These are phyloP conservation scores for Caerostris extrusa DNA, from an alignment of 1,140 invertebrate genomes.

Conservation along the genomic window DNA sequence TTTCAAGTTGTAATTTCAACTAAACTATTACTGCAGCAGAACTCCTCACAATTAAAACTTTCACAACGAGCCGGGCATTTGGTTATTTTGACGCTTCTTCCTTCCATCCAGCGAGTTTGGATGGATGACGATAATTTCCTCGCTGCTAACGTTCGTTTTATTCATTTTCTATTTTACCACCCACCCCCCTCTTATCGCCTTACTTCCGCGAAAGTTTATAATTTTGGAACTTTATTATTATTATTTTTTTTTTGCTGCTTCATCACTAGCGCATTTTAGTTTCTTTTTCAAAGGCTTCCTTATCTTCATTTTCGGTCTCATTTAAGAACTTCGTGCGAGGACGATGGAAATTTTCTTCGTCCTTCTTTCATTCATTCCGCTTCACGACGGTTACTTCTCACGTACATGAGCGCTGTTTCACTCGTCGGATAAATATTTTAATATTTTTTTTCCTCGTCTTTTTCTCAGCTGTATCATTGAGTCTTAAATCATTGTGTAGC, in stretches of 20 bases:
- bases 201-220: slow-evolving; percentile 24
- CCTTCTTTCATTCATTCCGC: slow-evolving; percentile 11
- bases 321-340: slow-evolving; percentile 19
- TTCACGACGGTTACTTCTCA: neutral
- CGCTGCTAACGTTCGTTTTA: neutral
- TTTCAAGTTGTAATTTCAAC: slow-evolving; percentile 18
- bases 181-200: slow-evolving; percentile 4
- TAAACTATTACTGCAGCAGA: neutral
- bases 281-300: slow-evolving; percentile 9
- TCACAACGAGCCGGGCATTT: neutral
- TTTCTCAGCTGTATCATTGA: neutral
- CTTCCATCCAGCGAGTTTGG: neutral
- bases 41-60: slow-evolving; percentile 20
- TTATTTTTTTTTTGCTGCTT: neutral
- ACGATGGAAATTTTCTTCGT: slow-evolving; percentile 20
- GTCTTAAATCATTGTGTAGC: neutral
- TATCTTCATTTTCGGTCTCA: slow-evolving; percentile 42
- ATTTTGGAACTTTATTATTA: neutral
- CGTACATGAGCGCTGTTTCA: neutral
- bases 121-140: slow-evolving; percentile 48
- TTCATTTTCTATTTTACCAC: slow-evolving; percentile 43
- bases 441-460: neutral
- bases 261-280: neutral
- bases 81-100: slow-evolving; percentile 10
- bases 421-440: neutral